These are phyloP conservation scores for Manis javanica DNA, from an alignment of 2,797 vertebrate species.

Conservation along the genomic window DNA sequence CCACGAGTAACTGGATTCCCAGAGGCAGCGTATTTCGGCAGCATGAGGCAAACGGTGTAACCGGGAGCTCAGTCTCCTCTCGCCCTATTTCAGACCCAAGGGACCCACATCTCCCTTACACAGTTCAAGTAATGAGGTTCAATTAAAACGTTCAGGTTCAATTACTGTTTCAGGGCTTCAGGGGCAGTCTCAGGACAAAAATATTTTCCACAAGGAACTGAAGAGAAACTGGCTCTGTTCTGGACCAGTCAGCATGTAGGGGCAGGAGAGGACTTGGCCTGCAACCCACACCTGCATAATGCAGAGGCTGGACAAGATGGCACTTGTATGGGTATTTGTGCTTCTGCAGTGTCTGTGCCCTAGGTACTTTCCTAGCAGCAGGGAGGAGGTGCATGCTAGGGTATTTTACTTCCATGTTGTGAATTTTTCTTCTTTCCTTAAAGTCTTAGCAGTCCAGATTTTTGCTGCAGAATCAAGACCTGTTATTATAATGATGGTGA, in stretches of 20 bases:
- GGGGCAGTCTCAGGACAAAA: conserved; percentile 60
- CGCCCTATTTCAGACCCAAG: conserved; percentile 38
- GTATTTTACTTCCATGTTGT: conserved; percentile 60
- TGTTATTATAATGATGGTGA: background rate
- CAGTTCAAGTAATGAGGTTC: conserved; percentile 69
- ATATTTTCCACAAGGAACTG: conserved; percentile 59
- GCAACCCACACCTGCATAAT: conserved; percentile 41
- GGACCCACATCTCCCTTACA: conserved; percentile 43
- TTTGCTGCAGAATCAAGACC: conserved; percentile 55
- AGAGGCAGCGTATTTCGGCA: conserved; percentile 52
- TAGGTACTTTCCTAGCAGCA: conserved; percentile 55
- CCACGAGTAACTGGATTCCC: conserved; percentile 62
- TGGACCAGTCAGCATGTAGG: conserved; percentile 38
- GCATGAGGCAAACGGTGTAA: conserved; percentile 47
- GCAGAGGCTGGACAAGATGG: conserved; percentile 55
- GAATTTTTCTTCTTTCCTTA: conserved; percentile 49
- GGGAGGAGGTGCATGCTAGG: background rate
- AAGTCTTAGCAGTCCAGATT: conserved; percentile 39
- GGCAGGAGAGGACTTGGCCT: conserved; percentile 63
- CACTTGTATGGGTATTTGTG: conserved; percentile 39
- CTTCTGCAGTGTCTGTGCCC: conserved; percentile 7
- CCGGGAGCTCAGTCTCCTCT: conserved; percentile 47
- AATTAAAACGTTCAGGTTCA: conserved; percentile 72
- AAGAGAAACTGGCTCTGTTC: conserved; percentile 56
- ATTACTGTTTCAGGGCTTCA: conserved; percentile 56